These are phyloP conservation scores for Copidosoma aretas DNA, from an alignment of 2,888 invertebrate genomes.

Conservation along the genomic window DNA sequence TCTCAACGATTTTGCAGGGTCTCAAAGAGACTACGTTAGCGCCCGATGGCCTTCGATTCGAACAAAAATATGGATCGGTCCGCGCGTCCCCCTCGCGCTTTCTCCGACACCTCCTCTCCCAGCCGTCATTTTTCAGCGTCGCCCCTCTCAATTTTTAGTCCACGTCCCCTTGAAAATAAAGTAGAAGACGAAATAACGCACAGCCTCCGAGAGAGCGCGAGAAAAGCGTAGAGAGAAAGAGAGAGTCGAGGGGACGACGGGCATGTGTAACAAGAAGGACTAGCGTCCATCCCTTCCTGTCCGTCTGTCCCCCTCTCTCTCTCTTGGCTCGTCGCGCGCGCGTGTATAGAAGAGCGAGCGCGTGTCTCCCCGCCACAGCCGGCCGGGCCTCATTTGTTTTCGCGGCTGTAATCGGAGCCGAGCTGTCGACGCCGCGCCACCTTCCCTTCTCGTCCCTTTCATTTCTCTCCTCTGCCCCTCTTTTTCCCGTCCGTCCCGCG, in stretches of 20 bases:
- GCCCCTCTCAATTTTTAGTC: no score
- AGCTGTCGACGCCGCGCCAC: constrained; percentile 51
- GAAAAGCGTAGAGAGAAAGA: not conserved
- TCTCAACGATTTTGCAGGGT: no score
- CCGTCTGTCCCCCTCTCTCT: constrained; percentile 16
- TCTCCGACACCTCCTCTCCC: not conserved
- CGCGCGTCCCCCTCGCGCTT: not conserved
- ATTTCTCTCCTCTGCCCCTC: no score
- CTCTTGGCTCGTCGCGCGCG: not conserved
- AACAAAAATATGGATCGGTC: no score
- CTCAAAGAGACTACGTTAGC: no score
- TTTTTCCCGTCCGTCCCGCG: constrained; percentile 7
- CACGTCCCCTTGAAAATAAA: not conserved
- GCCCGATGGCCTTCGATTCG: no score
- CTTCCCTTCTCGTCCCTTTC: no score
- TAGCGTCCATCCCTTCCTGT: constrained; percentile 2
- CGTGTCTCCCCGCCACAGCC: constrained; percentile 5
- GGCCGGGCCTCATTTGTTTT: constrained; percentile 52
- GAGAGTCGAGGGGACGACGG: not conserved
- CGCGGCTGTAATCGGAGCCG: constrained; percentile 49
- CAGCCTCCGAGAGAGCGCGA: not conserved
- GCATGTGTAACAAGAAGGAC: not conserved
- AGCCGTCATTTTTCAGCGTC: not conserved
- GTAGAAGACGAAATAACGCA: not conserved
- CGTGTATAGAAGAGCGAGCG: no score